Evolutionary conservation across 92 coral and sea anemone genomes (phyloP).

Genomic region (Galaxea fascicularis): DNA sequence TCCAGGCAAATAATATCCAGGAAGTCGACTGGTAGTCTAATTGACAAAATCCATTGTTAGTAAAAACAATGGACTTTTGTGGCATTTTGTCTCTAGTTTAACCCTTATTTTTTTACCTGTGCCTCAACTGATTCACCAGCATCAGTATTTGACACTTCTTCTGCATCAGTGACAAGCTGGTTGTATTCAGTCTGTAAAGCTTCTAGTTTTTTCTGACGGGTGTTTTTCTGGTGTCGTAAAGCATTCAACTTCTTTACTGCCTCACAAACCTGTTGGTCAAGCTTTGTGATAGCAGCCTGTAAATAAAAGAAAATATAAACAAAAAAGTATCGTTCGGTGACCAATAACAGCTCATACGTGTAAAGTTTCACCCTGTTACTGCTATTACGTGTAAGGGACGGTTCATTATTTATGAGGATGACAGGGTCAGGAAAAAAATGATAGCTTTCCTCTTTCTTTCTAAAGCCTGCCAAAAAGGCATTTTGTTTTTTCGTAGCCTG

Average conservation of each 20-base stretch:
- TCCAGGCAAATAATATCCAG: too few relatives aligned
- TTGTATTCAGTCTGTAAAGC: constrained; percentile 88
- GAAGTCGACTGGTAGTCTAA: too few relatives aligned
- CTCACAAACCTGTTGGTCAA: constrained; percentile 99
- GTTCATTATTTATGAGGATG: too few relatives aligned
- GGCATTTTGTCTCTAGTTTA: background rate
- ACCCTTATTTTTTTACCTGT: constrained; percentile 64
- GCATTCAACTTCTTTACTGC: constrained; percentile 93
- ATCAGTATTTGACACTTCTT: constrained; percentile 92
- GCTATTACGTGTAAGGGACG: too few relatives aligned
- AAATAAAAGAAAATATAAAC: background rate
- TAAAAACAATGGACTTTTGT: too few relatives aligned
- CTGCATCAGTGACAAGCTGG: constrained; percentile 94
- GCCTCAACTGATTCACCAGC: constrained; percentile 99
- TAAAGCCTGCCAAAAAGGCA: too few relatives aligned
- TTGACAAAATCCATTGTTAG: too few relatives aligned
- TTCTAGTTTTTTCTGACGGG: constrained; percentile 76
- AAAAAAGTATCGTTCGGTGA: background rate
- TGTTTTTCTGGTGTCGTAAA: constrained; percentile 79
- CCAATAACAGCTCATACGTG: too few relatives aligned
- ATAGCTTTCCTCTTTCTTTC: too few relatives aligned
- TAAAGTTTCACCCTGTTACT: too few relatives aligned
- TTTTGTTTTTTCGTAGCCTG: too few relatives aligned
- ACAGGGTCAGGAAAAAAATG: too few relatives aligned
- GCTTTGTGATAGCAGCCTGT: constrained; percentile 91